A percentile compares a stretch with the other conserved stretches of the same genome.
Conservation (phyloP, 2,888 invertebrate species). For the Eupithecia abbreviata region DNA sequence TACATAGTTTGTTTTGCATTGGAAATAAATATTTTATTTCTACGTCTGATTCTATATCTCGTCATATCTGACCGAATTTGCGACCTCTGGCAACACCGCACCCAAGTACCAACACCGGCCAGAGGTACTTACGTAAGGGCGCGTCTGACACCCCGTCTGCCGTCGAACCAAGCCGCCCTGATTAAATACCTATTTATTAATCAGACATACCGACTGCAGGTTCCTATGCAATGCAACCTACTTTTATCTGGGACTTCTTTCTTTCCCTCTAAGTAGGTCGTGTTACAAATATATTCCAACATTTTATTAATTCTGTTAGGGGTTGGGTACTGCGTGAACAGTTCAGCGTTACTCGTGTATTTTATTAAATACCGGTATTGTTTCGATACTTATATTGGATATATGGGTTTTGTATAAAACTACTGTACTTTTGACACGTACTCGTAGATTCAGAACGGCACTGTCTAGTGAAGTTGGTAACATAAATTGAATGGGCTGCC, state of each 20-base stretch:
- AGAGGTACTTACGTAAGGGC: conserved; percentile 77
- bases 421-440: not conserved
- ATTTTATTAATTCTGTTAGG: not conserved
- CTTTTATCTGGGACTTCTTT: not conserved
- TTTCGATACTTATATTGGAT: not conserved
- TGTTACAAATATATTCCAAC: not conserved
- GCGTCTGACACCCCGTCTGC: conserved; percentile 80
- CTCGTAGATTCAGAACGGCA: not conserved
- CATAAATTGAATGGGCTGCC: not conserved
- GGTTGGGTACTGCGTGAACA: not conserved
- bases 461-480: not conserved
- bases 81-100: conserved; percentile 34
- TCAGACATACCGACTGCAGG: conserved; percentile 7
- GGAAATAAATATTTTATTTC: not conserved
- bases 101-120: conserved; percentile 12
- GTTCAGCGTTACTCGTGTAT: not conserved
- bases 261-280: not conserved
- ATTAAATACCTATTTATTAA: conserved; percentile 25
- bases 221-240: not conserved
- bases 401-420: not conserved
- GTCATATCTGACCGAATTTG: not conserved
- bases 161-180: conserved; percentile 34
- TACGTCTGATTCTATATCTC: not conserved
- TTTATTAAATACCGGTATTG: not conserved
- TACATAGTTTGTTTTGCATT: not conserved